Evolutionary conservation across 2,888 invertebrate genomes (phyloP).

Genomic region (Gastrophysa polygoni): DNA sequence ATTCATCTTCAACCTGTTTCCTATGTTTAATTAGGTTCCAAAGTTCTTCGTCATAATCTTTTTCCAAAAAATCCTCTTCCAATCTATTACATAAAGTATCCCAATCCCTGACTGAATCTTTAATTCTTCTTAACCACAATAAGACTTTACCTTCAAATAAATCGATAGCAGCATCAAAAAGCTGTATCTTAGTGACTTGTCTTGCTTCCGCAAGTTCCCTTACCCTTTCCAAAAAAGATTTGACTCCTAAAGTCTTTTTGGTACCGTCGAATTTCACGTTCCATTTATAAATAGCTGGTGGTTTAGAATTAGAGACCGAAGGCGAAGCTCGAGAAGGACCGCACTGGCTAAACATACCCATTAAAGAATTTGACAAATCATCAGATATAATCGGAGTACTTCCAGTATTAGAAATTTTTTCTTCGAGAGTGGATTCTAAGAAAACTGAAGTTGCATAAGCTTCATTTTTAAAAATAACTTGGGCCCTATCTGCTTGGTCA

Average conservation of each 20-base stretch:
- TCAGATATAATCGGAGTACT: background rate
- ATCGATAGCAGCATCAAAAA: constrained; percentile 16
- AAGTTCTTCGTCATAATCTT: constrained; percentile 18
- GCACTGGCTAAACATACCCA: background rate
- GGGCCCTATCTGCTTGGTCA: background rate
- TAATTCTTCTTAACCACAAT: constrained; percentile 15
- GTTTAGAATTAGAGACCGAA: background rate
- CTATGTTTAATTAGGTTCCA: constrained; percentile 13
- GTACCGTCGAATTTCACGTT: constrained; percentile 18
- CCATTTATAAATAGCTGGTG: constrained; percentile 11
- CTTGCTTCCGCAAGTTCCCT: constrained; percentile 20
- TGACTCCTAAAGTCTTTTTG: constrained; percentile 9
- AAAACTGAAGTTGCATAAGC: constrained; percentile 4
- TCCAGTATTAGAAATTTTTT: background rate
- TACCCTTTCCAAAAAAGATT: constrained; percentile 21
- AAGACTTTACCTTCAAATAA: constrained; percentile 17
- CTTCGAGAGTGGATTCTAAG: constrained; percentile 6
- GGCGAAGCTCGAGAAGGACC: background rate
- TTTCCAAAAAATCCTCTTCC: constrained; percentile 14
- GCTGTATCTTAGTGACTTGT: constrained; percentile 6
- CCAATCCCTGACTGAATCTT: constrained; percentile 16
- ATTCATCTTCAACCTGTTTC: background rate
- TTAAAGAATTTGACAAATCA: no score
- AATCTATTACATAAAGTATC: constrained; percentile 12
- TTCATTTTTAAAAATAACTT: constrained; percentile 10